phyloP scores from a whole-genome alignment of 1,140 invertebrate species.

The Drosophila lini region DNA sequence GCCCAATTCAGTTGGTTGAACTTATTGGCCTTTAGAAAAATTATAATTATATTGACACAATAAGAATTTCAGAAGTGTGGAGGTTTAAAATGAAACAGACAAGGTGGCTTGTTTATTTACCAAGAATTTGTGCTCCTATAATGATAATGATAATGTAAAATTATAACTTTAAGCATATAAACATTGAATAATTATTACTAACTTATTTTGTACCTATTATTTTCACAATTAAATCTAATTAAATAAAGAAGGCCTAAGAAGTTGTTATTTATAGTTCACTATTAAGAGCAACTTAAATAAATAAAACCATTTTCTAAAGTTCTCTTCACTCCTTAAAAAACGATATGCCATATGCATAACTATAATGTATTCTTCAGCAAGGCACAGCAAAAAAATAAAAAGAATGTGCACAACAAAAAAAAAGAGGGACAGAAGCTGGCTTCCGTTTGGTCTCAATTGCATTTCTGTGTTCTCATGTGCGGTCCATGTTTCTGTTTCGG shows the following conservation, averaged over 20 bases:
- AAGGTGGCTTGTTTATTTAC: background rate
- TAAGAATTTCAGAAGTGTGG: no score
- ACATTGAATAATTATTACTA: no score
- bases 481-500: conserved; percentile 35
- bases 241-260: background rate
- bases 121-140: background rate
- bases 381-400: conserved; percentile 8
- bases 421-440: conserved; percentile 36
- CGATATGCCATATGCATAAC: conserved; percentile 27
- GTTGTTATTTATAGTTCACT: conserved; percentile 2
- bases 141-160: background rate
- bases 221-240: background rate
- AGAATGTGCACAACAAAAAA: conserved; percentile 6
- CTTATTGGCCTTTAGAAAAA: background rate
- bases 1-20: background rate
- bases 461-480: conserved; percentile 45
- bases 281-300: conserved; percentile 20
- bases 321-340: background rate
- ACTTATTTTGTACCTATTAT: no score
- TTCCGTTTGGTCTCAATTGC: conserved; percentile 76
- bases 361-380: conserved; percentile 15
- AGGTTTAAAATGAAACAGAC: background rate
- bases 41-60: background rate
- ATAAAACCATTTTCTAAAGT: background rate
- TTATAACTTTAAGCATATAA: background rate